phyloP scores from a whole-genome alignment of 2,797 vertebrate genomes.

The Silurus aristotelis region DNA sequence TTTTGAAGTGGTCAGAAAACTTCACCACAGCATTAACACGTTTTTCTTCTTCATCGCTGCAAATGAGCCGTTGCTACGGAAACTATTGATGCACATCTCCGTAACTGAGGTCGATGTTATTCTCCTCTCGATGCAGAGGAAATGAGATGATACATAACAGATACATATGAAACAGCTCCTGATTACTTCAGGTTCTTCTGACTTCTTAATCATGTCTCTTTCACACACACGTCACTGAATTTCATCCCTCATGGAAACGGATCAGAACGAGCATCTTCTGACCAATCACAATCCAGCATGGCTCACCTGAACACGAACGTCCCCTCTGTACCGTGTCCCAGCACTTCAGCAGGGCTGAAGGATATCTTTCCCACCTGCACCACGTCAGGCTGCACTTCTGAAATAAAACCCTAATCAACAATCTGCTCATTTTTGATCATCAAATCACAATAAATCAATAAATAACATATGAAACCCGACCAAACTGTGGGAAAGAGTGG shows the following conservation, averaged over 20 bases:
- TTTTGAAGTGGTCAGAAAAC: background rate
- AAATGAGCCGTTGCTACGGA: background rate
- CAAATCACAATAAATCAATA: too few relatives aligned
- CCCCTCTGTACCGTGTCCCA: constrained; percentile 90
- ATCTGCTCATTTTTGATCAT: too few relatives aligned
- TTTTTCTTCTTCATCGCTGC: background rate
- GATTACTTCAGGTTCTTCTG: too few relatives aligned
- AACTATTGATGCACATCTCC: background rate
- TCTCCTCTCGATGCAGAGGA: too few relatives aligned
- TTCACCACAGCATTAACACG: background rate
- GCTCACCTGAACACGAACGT: constrained; percentile 85
- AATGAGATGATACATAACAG: too few relatives aligned
- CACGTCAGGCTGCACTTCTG: constrained; percentile 69
- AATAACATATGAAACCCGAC: too few relatives aligned
- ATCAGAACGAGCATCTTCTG: background rate
- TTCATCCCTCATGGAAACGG: too few relatives aligned
- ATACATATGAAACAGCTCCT: too few relatives aligned
- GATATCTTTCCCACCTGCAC: constrained; percentile 91
- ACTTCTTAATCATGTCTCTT: too few relatives aligned
- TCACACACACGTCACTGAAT: too few relatives aligned
- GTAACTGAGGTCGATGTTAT: too few relatives aligned
- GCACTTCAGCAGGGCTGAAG: constrained; percentile 82
- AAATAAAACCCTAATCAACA: background rate
- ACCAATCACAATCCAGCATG: background rate
- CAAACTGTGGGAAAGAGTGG: too few relatives aligned